Base-by-base conservation (phyloP, 2,888 invertebrate species). In the Tetrapedia diversipes region DNA sequence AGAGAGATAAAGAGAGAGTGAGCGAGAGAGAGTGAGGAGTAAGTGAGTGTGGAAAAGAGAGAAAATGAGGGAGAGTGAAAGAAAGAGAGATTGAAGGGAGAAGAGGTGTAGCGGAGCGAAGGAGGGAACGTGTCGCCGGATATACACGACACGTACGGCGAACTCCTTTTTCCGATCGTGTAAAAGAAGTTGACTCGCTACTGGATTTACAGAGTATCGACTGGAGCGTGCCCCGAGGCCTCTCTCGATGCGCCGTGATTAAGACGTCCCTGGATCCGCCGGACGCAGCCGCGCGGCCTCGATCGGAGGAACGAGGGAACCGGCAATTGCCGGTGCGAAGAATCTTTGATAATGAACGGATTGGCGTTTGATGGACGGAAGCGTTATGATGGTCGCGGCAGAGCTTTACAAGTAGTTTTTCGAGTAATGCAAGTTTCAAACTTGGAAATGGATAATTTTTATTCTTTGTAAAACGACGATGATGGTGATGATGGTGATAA, bases 91-190 rank as follows among this genome's bases (percentile, higher is more conserved):
- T n/a, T n/a, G n/a, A n/a, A n/a, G n/a, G n/a, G n/a, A n/a, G n/a
- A n/a, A n/a, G n/a, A n/a, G n/a, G n/a, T n/a, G n/a, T n/a, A n/a
- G n/a, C n/a, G n/a, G n/a, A n/a, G n/a, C n/a, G n/a, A n/a, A n/a
- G n/a, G 41, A 22, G 60, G 51, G 64, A 75, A 27, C 59, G 63
- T 47, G 60, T 80, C 74, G 76, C 71, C 59, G 54, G 78, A 77
- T 77, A 77, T 82, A 82, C 84, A 70, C 79, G 81, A 84, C 81
- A 81, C 79, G 79, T 78, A 81, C 84, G 74, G 56, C 71, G 71
- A 69, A 78, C 81, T 78, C 75, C 70, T 82, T 82, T 82, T 82
- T 82, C 72, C 75, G 66, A 78, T 59, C 60, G 69, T 63, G 70
- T 69, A 70, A 82, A 82, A 84, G 81, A 82, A 82, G 72, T 73